Base-by-base conservation (phyloP, 2,888 invertebrate genomes). In the Dasysyrphus tricinctus region DNA sequence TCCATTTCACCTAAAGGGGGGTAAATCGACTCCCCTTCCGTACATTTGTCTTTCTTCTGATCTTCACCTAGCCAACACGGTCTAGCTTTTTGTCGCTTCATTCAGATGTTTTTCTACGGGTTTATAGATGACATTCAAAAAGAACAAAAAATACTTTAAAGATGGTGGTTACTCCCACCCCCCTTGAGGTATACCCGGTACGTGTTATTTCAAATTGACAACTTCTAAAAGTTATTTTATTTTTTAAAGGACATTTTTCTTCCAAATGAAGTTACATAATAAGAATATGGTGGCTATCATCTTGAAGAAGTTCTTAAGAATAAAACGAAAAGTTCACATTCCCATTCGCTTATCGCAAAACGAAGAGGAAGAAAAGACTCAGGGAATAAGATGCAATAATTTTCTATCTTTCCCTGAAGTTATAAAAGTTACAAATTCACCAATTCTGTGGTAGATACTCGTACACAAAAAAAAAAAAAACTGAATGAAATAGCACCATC, bases 371-470 rank as follows among this genome's bases (percentile, higher is more conserved):
- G 14, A 49, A 49, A 12, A 49, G 14, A 49, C 9, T 16, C 29
- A 39, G 32, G 3, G 34, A 39, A 56, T 29, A 63, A 39, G 67
- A 65, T 65, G 70, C 65, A 70, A 76, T 81, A 56, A 76, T 67
- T 67, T 49, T 67, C 47, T 37, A 77, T 77, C 34, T 65, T 65
- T 70, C 51, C 70, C 63, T 47, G 54, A 61, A 70, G 80, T 47
- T 72, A 76, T 72, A 81, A 72, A 81, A 76, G 57, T 82, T 73
- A 77, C 81, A 72, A 73, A 82, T 77, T 77, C 77, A 69, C 59
- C 74, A 80, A 69, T 56, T 56, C 47, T 54, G 74, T 70, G 75
- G 57, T 54, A 61, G 44, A 54, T 39, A 54, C 5, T 24, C 24
- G 24, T 24, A n/a, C 24, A 2, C 24, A 34, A 16, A 29, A 5